A percentile compares a stretch with the other conserved stretches of the same genome.
phyloP scores from a whole-genome alignment of 1,140 invertebrate species.

The Harlomillsia oculata region DNA sequence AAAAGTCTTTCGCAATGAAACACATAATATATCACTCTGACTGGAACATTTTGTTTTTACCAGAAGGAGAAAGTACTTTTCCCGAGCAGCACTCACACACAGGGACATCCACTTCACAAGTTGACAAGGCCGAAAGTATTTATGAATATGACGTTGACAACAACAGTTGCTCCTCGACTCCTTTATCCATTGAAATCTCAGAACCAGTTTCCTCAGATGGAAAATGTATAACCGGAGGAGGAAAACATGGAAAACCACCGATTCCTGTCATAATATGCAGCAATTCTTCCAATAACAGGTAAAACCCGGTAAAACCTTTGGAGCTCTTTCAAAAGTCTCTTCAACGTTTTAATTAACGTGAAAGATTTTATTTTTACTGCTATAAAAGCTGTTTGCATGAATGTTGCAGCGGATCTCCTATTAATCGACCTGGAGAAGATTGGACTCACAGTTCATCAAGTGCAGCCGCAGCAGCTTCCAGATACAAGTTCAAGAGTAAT shows the following conservation, averaged over 20 bases:
- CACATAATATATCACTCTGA: too few species aligned
- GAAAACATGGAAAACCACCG: constrained; percentile 16
- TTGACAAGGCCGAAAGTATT: too few species aligned
- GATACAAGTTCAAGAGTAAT: constrained; percentile 88
- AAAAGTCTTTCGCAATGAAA: too few species aligned
- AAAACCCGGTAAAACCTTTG: too few species aligned
- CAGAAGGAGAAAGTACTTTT: too few species aligned
- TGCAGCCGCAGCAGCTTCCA: constrained; percentile 44
- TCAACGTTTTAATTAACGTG: too few species aligned
- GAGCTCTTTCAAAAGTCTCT: too few species aligned
- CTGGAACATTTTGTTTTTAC: too few species aligned
- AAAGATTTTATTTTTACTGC: too few species aligned
- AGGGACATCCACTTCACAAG: too few species aligned
- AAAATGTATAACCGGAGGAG: constrained; percentile 7
- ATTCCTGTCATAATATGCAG: constrained; percentile 26
- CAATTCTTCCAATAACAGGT: constrained; percentile 28
- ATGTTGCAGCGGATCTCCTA: constrained; percentile 18
- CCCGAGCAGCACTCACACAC: too few species aligned
- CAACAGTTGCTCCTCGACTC: constrained; percentile 32
- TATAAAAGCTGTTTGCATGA: not conserved
- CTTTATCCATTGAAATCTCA: constrained; percentile 27
- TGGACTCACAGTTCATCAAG: constrained; percentile 41
- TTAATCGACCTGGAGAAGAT: constrained; percentile 35
- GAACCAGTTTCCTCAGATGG: constrained; percentile 18
- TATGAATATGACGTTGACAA: constrained; percentile 32